phyloP scores from a whole-genome alignment of 2,888 invertebrate genomes.

The Gari tellinella region DNA sequence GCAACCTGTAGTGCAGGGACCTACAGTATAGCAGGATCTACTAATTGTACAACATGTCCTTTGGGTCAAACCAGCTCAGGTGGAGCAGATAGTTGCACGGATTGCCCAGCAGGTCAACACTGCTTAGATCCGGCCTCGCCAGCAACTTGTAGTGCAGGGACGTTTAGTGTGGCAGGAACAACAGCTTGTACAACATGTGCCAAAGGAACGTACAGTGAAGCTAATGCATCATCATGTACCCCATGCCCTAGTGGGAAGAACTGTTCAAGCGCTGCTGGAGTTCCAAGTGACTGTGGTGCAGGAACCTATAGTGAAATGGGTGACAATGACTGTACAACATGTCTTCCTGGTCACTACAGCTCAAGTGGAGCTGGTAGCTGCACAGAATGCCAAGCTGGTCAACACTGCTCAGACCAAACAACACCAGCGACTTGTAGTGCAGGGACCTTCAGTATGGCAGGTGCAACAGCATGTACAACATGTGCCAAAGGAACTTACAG shows the following conservation, averaged over 20 bases:
- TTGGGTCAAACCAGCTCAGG: slow-evolving; percentile 54
- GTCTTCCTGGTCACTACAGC: slow-evolving; percentile 74
- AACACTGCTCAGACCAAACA: slow-evolving; percentile 50
- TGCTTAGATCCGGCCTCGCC: slow-evolving; percentile 34
- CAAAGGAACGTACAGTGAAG: slow-evolving; percentile 68
- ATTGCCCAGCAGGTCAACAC: slow-evolving; percentile 58
- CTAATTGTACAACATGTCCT: slow-evolving; percentile 56
- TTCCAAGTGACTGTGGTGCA: slow-evolving; percentile 52
- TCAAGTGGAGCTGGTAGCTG: slow-evolving; percentile 50
- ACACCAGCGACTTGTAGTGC: slow-evolving; percentile 61
- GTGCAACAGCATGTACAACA: slow-evolving; percentile 61
- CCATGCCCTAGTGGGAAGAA: slow-evolving; percentile 44
- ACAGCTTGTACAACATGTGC: slow-evolving; percentile 56
- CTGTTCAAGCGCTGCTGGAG: slow-evolving; percentile 19
- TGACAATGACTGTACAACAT: slow-evolving; percentile 40
- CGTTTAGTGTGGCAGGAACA: slow-evolving; percentile 54
- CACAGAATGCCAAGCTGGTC: slow-evolving; percentile 38
- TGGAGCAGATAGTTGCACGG: slow-evolving; percentile 28
- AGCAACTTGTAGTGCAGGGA: slow-evolving; percentile 51
- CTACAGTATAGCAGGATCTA: slow-evolving; percentile 41
- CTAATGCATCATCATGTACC: slow-evolving; percentile 47
- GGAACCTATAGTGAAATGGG: slow-evolving; percentile 60
- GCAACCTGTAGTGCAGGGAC: slow-evolving; percentile 50
- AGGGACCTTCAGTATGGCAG: slow-evolving; percentile 75
- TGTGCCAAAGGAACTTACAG: slow-evolving; percentile 74